Conservation (phyloP, 92 coral and sea anemone genomes). For the Ricordea florida region DNA sequence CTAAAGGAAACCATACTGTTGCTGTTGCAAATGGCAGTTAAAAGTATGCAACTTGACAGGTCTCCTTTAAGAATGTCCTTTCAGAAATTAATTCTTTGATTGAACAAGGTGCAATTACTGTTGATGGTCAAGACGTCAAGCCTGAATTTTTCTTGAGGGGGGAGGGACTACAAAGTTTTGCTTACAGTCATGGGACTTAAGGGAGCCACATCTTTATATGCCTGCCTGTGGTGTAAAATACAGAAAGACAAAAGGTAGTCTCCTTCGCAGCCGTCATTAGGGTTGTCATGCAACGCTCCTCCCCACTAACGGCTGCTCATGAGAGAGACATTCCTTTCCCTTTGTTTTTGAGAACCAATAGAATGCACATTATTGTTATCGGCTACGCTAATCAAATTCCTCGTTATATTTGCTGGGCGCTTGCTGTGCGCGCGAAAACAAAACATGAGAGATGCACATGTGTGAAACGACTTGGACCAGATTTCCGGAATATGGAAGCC, state of each 20-base stretch:
- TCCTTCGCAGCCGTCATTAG: no score
- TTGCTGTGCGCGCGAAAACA: no score
- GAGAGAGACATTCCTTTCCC: no score
- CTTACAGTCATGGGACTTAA: slow-evolving; percentile 46
- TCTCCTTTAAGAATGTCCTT: slow-evolving; percentile 2
- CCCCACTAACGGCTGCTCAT: no score
- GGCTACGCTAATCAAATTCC: no score
- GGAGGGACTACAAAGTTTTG: slow-evolving; percentile 28
- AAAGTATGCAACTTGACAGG: slow-evolving; percentile 41
- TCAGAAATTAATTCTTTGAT: slow-evolving; percentile 38
- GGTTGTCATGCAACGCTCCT: no score
- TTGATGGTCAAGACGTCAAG: slow-evolving; percentile 20
- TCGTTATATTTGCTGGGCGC: no score
- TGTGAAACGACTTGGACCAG: no score
- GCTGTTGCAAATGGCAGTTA: slow-evolving; percentile 52
- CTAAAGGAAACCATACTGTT: slow-evolving; percentile 13
- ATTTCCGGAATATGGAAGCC: no score
- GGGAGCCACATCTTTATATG: slow-evolving; percentile 29
- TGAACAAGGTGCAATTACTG: not conserved
- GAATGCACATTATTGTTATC: no score
- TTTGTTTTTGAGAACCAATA: no score
- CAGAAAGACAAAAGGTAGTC: slow-evolving; percentile 24
- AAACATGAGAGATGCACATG: no score
- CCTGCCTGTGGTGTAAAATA: slow-evolving; percentile 44
- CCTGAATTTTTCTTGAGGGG: slow-evolving; percentile 13